Evolutionary conservation across 2,797 vertebrate species (phyloP), one percentile per base, ranked within the genome.

Genomic region (Arctocebus calabarensis): DNA sequence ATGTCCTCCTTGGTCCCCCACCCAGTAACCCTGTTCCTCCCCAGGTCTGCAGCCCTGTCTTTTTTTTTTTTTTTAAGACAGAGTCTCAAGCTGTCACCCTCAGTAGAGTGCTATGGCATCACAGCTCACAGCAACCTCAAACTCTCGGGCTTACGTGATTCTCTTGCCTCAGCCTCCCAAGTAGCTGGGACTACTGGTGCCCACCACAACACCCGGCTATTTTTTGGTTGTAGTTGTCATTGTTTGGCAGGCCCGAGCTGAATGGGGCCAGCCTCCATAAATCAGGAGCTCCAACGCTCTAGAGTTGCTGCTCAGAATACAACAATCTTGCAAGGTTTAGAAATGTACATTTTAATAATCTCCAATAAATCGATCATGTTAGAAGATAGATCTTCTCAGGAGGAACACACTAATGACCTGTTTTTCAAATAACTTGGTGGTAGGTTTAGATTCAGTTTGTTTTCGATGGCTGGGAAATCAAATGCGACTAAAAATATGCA

Each of bases 401-500:
- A 88, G 14, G 40, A 11, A 55, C 5, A 37, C 22, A 77, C 19
- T 43, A 14, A 14, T n/a, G 64, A 48, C 10, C 27, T 83, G 57
- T 66, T 59, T 85, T 59, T 88, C 19, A n/a, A 70, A 85, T 27
- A 93, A 61, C 45, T 64, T 84, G 83, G 8, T 40, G 29, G 13
- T 57, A 19, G 37, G 32, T 52, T 79, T 48, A 11, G 6, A 71
- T 59, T 37, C 52, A 84, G 40, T 37, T n/a, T 91, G 48, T 77
- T 90, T 85, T 88, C 62, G 86, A 17, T 23, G 52, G 66, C 16
- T 43, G 5, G 40, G 55, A 90, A 90, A 48, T 11, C 8, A 78
- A 40, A 52, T 59, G 55, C 12, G 32, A 37, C 78, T 93, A 91
- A 82, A 92, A 94, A 59, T 55, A 91, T 34, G 85, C 92, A 59